Percentiles rank a stretch among this genome's conserved stretches.
These are phyloP conservation scores for Hystrix brachyura DNA, from an alignment of 2,113 vertebrate species.

Conservation along the genomic window DNA sequence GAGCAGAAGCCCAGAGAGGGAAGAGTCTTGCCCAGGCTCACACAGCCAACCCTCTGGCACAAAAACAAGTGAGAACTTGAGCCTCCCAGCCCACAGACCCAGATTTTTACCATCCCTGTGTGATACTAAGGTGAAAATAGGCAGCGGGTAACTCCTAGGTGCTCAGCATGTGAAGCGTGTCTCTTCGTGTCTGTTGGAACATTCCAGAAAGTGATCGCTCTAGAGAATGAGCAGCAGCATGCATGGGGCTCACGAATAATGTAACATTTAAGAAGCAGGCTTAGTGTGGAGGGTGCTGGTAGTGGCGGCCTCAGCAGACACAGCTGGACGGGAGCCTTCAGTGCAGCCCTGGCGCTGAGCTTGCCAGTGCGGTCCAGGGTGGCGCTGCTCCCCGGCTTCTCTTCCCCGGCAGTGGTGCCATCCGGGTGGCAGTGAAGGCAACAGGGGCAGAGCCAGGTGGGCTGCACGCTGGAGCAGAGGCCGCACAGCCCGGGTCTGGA, in stretches of 20 bases:
- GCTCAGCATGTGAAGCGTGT: background rate
- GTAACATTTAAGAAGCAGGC: background rate
- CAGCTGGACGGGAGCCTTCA: background rate
- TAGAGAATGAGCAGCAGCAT: accelerated
- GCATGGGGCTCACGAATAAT: background rate
- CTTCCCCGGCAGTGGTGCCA: background rate
- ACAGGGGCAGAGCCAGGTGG: background rate
- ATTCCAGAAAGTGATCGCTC: background rate
- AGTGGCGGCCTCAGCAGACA: background rate
- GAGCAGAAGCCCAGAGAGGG: background rate
- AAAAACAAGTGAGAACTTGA: background rate
- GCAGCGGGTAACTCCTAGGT: background rate
- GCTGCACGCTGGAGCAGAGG: background rate
- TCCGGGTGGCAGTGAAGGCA: background rate
- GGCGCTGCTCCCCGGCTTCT: background rate
- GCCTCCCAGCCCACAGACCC: background rate
- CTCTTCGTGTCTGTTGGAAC: background rate
- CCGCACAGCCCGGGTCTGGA: too few relatives aligned
- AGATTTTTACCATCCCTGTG: background rate
- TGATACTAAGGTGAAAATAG: too few relatives aligned
- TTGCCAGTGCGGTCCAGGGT: background rate
- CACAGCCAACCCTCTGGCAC: background rate
- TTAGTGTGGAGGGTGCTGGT: background rate
- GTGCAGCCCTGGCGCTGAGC: background rate
- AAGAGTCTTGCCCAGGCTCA: background rate